Evolutionary conservation across 2,888 invertebrate genomes (phyloP).

Genomic region (Bimastos eiseni): DNA sequence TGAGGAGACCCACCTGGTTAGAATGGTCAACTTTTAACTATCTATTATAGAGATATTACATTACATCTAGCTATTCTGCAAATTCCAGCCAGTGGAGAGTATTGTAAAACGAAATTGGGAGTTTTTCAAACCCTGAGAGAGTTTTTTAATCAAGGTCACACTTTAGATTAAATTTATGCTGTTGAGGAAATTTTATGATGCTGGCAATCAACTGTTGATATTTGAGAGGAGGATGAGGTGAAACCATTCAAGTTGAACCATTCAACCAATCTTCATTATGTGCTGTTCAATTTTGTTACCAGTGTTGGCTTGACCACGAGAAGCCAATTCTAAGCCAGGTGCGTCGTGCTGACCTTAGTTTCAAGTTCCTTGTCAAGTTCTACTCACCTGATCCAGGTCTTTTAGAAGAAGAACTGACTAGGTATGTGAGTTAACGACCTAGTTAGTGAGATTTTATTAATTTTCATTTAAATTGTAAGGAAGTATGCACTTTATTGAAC

Average conservation of each 20-base stretch:
- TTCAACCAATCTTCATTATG: neutral
- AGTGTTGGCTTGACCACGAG: slow-evolving; percentile 96
- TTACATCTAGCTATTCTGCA: too few species aligned
- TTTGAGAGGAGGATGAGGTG: neutral
- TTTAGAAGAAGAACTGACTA: slow-evolving; percentile 95
- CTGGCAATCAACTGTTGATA: neutral
- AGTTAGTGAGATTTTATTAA: neutral
- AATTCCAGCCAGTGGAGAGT: too few species aligned
- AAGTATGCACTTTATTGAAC: too few species aligned
- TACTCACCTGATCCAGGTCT: slow-evolving; percentile 98
- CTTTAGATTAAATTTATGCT: neutral
- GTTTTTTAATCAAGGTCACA: too few species aligned
- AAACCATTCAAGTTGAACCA: neutral
- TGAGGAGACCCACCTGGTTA: too few species aligned
- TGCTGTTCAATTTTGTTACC: neutral
- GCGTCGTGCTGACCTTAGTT: slow-evolving; percentile 62
- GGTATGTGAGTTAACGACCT: slow-evolving; percentile 54
- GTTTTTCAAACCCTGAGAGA: too few species aligned
- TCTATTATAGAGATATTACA: too few species aligned
- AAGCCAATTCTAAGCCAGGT: slow-evolving; percentile 94
- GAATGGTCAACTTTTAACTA: too few species aligned
- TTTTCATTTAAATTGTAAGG: too few species aligned
- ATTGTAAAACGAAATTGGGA: too few species aligned
- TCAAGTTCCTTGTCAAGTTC: slow-evolving; percentile 91
- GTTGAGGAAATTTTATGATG: neutral